Evolutionary conservation across 2,113 vertebrate species (phyloP), one percentile per base, ranked within the genome.

Genomic region (Heliornis fulica): DNA sequence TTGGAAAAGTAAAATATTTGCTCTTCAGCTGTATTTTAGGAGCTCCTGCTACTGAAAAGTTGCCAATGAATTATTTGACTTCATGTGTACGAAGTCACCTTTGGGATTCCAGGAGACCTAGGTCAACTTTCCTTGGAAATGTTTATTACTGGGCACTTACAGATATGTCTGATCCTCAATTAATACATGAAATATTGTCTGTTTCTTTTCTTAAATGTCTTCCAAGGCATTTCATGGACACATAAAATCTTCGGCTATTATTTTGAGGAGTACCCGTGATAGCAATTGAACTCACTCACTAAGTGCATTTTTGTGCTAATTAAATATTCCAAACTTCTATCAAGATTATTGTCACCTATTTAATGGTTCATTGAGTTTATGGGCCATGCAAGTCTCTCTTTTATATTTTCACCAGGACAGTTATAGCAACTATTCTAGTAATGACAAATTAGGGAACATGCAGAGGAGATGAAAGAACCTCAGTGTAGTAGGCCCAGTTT

Each of bases 331-430:
- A 97, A 98, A 98, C 96, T 98, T 98, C 97, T 98, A 98, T 98
- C 97, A 97, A 98, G 97, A 98, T 98, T 98, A 98, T 98, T 97
- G 98, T 97, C 98, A 98, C 97, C 98, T 98, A 98, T 98, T 98
- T 98, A 98, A 98, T 96, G 98, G 97, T 98, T 98, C 98, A 98
- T 98, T 98, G 98, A 97, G 96, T 98, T 98, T 98, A 98, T 90
- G 94, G 96, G 95, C 95, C 94, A 86, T 96, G 90, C 90, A 96
- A 97, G 97, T 96, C 97, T 95, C 89, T 96, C 95, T 96, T 97
- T 96, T 96, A 97, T 97, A 97, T 96, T 96, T 98, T 97, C 98
- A 97, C 96, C 93, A 96, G 96, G 95, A 96, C 94, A 97, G 95
- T 96, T 97, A 98, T 88, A 96, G 94, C 97, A 97, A 95, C 84